Conservation (phyloP, 2,113 vertebrate genomes). For the Tauraco erythrolophus region DNA sequence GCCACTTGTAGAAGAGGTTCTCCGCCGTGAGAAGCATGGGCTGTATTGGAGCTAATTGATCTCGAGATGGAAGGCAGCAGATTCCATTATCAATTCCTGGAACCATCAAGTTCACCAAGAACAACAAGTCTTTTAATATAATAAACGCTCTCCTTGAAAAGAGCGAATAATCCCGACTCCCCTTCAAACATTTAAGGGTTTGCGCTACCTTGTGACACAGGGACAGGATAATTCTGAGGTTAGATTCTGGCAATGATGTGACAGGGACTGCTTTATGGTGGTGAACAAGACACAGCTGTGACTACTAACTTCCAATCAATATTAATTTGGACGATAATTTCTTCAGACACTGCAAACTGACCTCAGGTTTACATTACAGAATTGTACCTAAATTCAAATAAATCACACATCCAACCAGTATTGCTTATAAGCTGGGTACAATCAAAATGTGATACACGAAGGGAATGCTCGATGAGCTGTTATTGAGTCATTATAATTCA, state of each 20-base stretch:
- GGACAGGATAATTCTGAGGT: background rate
- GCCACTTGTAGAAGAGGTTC: background rate
- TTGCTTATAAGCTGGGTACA: background rate
- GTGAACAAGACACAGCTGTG: background rate
- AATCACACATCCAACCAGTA: background rate
- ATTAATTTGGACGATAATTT: conserved; percentile 23
- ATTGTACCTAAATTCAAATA: background rate
- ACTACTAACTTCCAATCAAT: background rate
- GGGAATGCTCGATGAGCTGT: conserved; percentile 10
- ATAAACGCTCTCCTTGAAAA: background rate
- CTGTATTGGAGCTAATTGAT: background rate
- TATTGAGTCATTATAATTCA: conserved; percentile 43
- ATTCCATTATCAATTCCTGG: background rate
- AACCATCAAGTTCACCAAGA: background rate
- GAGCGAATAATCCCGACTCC: background rate
- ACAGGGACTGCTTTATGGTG: background rate
- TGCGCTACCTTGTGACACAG: background rate
- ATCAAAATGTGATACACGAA: background rate
- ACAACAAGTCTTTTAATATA: background rate
- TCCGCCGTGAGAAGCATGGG: background rate
- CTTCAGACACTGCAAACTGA: conserved; percentile 8
- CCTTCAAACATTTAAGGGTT: background rate
- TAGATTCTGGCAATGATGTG: background rate
- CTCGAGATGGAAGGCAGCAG: background rate
- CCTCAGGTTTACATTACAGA: background rate